These are phyloP conservation scores for Galagoides demidoff DNA, from an alignment of 2,797 vertebrate species.

Conservation along the genomic window DNA sequence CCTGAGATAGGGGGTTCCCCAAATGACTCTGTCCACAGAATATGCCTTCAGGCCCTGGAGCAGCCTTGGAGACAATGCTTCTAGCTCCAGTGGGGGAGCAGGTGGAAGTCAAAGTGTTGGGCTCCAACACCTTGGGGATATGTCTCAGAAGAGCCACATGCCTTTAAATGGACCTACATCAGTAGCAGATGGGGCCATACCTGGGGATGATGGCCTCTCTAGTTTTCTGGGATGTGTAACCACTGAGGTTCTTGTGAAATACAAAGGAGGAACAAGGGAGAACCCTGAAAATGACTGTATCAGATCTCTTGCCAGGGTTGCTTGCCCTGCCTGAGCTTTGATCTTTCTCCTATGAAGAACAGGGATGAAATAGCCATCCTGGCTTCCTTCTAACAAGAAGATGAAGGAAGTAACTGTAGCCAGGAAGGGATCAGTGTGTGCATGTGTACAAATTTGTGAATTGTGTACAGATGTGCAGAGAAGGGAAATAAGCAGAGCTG, in stretches of 20 bases:
- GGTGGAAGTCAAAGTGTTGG: neutral
- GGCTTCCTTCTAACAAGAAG: neutral
- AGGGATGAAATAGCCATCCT: neutral
- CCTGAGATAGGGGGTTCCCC: neutral
- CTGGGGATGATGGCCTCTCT: neutral
- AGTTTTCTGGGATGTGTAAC: neutral
- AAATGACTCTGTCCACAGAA: neutral
- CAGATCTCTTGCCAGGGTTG: neutral
- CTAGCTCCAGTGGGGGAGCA: neutral
- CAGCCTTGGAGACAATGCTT: neutral
- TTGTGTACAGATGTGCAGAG: fast-evolving
- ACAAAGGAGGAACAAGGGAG: neutral
- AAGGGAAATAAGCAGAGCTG: neutral
- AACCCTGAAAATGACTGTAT: neutral
- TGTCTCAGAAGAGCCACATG: neutral
- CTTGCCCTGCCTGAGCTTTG: neutral
- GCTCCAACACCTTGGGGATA: neutral
- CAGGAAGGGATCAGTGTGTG: neutral
- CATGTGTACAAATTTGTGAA: neutral
- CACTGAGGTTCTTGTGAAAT: neutral
- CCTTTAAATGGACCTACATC: neutral
- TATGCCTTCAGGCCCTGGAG: neutral
- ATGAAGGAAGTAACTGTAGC: neutral
- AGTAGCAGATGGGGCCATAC: neutral
- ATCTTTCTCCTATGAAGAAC: conserved; percentile 45